Evolutionary conservation across 2,888 invertebrate species (phyloP), one percentile per base, ranked within the genome.

Genomic region (Microctonus hyperodae): DNA sequence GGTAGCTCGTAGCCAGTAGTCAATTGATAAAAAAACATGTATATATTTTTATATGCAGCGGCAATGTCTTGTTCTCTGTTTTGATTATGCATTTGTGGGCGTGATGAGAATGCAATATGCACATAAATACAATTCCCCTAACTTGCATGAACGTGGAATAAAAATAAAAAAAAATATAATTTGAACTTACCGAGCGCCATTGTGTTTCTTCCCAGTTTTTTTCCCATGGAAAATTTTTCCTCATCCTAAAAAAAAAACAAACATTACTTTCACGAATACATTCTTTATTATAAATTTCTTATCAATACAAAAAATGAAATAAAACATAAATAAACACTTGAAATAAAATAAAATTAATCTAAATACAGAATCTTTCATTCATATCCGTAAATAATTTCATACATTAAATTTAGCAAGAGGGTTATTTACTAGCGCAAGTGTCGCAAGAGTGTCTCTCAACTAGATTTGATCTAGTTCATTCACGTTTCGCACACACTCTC

Each of bases 311-410:
- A 20, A 25, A 28, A 28, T 28, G 11, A 55, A 55, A 55, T 44
- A n/a, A n/a, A n/a, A 25, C 10, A 44, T 48, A 20, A 10, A 48
- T 48, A 20, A 10, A 48, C 20, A 22, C 5, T 7, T 48, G 20
- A 28, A 53, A 53, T n/a, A 16, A 20, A 44, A 44, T 20, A 7
- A 9, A 44, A 44, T 44, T 16, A n/a, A 16, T 44, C 16, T 44
- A n/a, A 44, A 16, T 44, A n/a, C 44, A 16, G 57, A 48, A 61
- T 61, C 75, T 81, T 81, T 79, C 81, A 81, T 82, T 82, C 81
- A 82, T 79, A 73, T 79, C 79, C 79, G 72, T 77, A 79, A 82
- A 82, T 82, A 82, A 79, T 73, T 74, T 68, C 62, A 57, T 77
- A 80, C 75, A 79, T 77, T 81, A 81, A 80, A 81, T 81, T 81